phyloP scores from a whole-genome alignment of 2,797 vertebrate species.

The Chanos chanos region DNA sequence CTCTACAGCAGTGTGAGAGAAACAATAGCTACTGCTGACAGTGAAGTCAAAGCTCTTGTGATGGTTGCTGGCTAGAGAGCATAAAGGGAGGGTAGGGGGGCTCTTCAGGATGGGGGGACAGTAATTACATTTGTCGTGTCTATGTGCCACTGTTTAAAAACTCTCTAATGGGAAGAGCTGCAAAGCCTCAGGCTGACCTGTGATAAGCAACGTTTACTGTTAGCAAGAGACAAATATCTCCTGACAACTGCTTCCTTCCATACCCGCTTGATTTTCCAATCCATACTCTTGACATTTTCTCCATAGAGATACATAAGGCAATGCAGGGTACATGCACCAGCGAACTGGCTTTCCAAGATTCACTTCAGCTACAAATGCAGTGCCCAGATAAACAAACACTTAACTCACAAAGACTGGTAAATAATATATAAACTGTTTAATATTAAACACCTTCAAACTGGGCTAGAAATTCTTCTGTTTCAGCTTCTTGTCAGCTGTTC shows the following conservation, averaged over 20 bases:
- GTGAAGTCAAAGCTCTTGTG: conserved; percentile 28
- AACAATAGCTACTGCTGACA: conserved; percentile 41
- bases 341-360: conserved; percentile 20
- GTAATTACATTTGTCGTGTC: conserved; percentile 49
- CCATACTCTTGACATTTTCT: conserved; percentile 23
- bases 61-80: conserved; percentile 23
- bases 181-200: conserved; percentile 39
- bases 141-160: conserved; percentile 38
- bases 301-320: background rate
- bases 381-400: conserved; percentile 52
- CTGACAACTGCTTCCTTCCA: conserved; percentile 39
- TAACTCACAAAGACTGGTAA: conserved; percentile 22
- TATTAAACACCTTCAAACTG: conserved; percentile 26
- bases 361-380: conserved; percentile 53
- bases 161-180: conserved; percentile 36
- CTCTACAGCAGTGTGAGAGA: conserved; percentile 27
- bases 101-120: conserved; percentile 23
- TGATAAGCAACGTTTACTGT: conserved; percentile 42
- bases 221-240: conserved; percentile 30
- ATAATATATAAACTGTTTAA: conserved; percentile 37
- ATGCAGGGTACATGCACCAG: conserved; percentile 22
- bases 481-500: background rate
- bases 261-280: too few relatives aligned
- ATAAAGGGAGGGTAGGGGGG: conserved; percentile 28
- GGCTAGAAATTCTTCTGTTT: conserved; percentile 21